Conservation (phyloP, 2,888 invertebrate species). For the Agonum fuliginosum region DNA sequence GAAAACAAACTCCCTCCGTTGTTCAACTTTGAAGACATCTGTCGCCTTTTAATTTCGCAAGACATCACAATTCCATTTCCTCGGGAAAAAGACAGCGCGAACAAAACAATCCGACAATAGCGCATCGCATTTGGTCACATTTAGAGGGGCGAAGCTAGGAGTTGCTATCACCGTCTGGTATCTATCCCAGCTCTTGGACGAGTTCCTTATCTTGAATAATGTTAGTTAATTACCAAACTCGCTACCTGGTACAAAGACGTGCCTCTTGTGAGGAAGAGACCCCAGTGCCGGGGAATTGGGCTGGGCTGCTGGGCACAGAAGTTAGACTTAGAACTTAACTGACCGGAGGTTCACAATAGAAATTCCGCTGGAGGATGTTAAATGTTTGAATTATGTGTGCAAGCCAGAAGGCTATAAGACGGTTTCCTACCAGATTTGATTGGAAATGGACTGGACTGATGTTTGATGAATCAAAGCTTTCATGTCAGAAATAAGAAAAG, state of each 20-base stretch:
- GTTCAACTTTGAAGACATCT: conserved; percentile 54
- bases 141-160: too few relatives aligned
- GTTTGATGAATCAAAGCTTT: too few relatives aligned
- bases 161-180: conserved; percentile 60
- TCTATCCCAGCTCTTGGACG: conserved; percentile 66
- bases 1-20: conserved; percentile 36
- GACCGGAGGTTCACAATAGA: too few relatives aligned
- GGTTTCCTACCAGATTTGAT: too few relatives aligned
- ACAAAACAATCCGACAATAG: conserved; percentile 38
- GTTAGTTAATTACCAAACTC: conserved; percentile 70
- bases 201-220: conserved; percentile 69
- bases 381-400: too few relatives aligned
- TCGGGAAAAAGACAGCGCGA: conserved; percentile 20
- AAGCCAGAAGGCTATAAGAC: too few relatives aligned
- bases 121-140: too few relatives aligned
- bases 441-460: too few relatives aligned
- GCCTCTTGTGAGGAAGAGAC: conserved; percentile 61
- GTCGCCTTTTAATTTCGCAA: conserved; percentile 58
- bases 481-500: too few relatives aligned
- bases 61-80: conserved; percentile 57
- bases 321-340: background rate
- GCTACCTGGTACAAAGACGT: conserved; percentile 69
- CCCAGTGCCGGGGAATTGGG: background rate
- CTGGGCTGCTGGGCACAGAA: background rate
- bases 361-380: too few relatives aligned